phyloP scores from a whole-genome alignment of 2,888 invertebrate genomes.

The Callinectes sapidus region DNA sequence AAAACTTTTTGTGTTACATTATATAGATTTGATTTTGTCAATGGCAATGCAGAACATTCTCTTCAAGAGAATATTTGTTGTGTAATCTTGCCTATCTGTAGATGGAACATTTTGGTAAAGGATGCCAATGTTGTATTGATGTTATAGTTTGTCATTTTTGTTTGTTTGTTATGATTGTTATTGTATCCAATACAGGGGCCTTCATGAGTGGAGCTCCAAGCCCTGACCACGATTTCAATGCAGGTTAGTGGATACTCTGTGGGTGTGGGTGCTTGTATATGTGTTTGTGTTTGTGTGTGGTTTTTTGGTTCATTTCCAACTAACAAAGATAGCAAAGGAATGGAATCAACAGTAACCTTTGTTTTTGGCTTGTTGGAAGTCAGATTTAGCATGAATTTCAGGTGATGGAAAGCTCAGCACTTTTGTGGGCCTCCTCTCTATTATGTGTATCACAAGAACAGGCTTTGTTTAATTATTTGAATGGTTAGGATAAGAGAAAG shows the following conservation, averaged over 20 bases:
- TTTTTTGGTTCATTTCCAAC: neutral
- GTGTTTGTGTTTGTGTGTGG: neutral
- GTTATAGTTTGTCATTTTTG: neutral
- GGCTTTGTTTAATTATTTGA: too few species aligned
- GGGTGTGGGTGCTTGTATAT: neutral
- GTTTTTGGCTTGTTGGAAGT: neutral
- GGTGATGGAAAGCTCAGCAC: too few species aligned
- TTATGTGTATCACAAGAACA: too few species aligned
- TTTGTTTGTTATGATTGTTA: neutral
- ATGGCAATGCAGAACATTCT: too few species aligned
- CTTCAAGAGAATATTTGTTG: too few species aligned
- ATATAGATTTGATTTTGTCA: too few species aligned
- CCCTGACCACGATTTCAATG: neutral
- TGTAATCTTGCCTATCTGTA: too few species aligned
- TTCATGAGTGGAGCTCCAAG: neutral
- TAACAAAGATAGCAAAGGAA: neutral
- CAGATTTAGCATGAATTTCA: too few species aligned
- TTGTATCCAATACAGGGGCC: neutral
- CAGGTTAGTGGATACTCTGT: neutral
- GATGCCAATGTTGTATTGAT: neutral
- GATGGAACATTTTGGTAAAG: neutral
- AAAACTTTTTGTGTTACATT: too few species aligned
- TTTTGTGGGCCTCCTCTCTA: too few species aligned
- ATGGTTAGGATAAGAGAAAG: too few species aligned
- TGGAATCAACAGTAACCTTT: neutral